Evolutionary conservation across 2,113 vertebrate genomes (phyloP), one percentile per base, ranked within the genome.

Genomic region (Pluvianellus socialis): DNA sequence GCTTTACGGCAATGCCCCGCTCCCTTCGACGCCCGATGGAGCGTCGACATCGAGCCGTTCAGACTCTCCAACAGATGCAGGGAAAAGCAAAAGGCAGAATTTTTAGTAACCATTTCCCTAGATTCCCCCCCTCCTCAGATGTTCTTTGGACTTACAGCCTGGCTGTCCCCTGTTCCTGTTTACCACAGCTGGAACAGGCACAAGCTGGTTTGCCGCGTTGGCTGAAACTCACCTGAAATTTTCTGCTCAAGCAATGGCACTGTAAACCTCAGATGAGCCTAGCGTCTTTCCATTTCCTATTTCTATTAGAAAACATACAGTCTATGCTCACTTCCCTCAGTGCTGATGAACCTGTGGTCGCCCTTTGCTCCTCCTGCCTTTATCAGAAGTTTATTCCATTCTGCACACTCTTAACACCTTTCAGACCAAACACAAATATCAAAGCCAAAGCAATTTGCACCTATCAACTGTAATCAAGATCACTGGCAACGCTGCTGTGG

Each of bases 391-490:
- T 53, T 24, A 38, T 66, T 61, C 40, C 52, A 4, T 19, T 73
- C 56, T 71, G 45, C 32, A 7, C 5, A 5, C 56, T 62, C 22
- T 38, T 76, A 88, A 42, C 70, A 24, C 2, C 1, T 74, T 92
- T 49, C 70, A 95, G 49, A 93, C 73, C 71, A 86, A 97, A 94
- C 42, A 94, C 80, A 95, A 86, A 90, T 85, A 94, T 53, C 79
- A 90, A 97, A 90, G 68, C 35, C 35, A 45, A 67, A 40, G 35
- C 76, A 92, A 96, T 96, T 68, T 95, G 63, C 83, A 95, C 94
- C 86, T 52, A 77, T 94, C 89, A 82, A 19, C 85, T 82, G 30
- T 21, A 95, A 88, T 93, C 82, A 96, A 47, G 56, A 26, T 67
- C 58, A 66, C 35, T 38, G 71, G 62, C 79, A 76, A 81, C 4